phyloP scores from a whole-genome alignment of 2,888 invertebrate species.

The Philonicus albiceps region DNA sequence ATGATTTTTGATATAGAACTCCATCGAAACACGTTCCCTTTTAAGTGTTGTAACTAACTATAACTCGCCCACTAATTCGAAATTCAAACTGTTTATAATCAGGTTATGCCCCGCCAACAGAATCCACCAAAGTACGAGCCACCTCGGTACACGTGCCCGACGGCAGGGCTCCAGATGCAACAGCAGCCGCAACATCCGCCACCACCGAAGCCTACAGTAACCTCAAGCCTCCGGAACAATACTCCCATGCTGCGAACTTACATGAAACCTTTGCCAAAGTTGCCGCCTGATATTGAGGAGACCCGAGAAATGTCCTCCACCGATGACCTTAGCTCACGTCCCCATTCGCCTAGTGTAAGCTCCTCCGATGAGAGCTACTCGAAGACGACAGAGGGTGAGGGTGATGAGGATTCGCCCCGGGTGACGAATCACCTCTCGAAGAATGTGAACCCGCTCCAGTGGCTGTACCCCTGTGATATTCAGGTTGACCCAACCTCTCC shows the following conservation, averaged over 20 bases:
- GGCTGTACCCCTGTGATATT: conserved; percentile 71
- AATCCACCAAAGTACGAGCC: conserved; percentile 62
- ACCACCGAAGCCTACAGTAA: conserved; percentile 53
- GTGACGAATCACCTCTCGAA: conserved; percentile 55
- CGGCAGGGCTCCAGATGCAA: conserved; percentile 57
- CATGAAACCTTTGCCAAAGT: conserved; percentile 68
- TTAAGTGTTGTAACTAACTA: conserved; percentile 14
- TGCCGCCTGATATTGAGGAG: conserved; percentile 65
- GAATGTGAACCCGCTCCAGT: conserved; percentile 66
- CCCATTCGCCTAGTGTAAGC: conserved; percentile 82
- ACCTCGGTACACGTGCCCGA: conserved; percentile 62
- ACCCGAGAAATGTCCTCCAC: conserved; percentile 72
- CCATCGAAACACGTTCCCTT: background rate
- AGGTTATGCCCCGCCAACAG: conserved; percentile 61
- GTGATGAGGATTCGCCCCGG: conserved; percentile 60
- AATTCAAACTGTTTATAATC: conserved; percentile 39
- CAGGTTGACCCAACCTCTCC: conserved; percentile 65
- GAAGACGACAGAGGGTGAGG: conserved; percentile 78
- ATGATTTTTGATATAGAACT: background rate
- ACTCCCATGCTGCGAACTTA: conserved; percentile 63
- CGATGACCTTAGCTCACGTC: conserved; percentile 82
- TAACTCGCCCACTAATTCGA: conserved; percentile 2
- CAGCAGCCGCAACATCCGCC: conserved; percentile 51
- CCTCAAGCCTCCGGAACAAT: conserved; percentile 55
- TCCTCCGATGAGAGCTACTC: conserved; percentile 87